Conservation (phyloP, 2,888 invertebrate species). For the Amitus sp. region DNA sequence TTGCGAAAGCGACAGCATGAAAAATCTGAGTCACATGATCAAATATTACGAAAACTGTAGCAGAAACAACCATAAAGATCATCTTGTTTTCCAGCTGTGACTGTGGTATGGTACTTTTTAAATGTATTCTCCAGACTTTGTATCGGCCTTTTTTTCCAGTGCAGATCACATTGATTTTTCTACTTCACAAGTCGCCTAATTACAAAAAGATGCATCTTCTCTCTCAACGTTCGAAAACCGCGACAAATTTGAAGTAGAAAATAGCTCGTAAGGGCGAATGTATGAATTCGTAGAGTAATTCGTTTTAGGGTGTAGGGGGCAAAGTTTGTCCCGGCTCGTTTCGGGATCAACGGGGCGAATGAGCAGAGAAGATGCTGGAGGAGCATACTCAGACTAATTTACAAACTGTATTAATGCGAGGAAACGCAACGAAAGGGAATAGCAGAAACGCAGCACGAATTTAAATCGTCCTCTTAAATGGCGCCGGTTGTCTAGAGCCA, state of each 20-base stretch:
- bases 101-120: too few species aligned
- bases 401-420: slow-evolving; percentile 53
- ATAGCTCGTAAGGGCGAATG: not conserved
- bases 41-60: too few species aligned
- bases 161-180: too few species aligned
- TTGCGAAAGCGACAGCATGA: too few species aligned
- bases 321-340: slow-evolving; percentile 20
- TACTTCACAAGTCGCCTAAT: too few species aligned
- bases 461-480: slow-evolving; percentile 62
- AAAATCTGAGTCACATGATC: too few species aligned
- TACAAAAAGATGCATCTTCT: too few species aligned
- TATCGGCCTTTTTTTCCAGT: too few species aligned
- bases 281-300: not conserved
- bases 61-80: too few species aligned
- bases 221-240: too few species aligned
- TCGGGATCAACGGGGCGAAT: slow-evolving; percentile 20
- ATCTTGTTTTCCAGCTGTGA: too few species aligned
- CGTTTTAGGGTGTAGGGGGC: slow-evolving; percentile 13
- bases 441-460: slow-evolving; percentile 57
- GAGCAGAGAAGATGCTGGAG: slow-evolving; percentile 1
- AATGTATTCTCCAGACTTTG: too few species aligned
- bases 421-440: slow-evolving; percentile 47
- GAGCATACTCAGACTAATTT: slow-evolving; percentile 46
- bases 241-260: not conserved
- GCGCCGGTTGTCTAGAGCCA: slow-evolving; percentile 61